Evolutionary conservation across 2,113 vertebrate genomes (phyloP).

Genomic region (Pluvianellus socialis): DNA sequence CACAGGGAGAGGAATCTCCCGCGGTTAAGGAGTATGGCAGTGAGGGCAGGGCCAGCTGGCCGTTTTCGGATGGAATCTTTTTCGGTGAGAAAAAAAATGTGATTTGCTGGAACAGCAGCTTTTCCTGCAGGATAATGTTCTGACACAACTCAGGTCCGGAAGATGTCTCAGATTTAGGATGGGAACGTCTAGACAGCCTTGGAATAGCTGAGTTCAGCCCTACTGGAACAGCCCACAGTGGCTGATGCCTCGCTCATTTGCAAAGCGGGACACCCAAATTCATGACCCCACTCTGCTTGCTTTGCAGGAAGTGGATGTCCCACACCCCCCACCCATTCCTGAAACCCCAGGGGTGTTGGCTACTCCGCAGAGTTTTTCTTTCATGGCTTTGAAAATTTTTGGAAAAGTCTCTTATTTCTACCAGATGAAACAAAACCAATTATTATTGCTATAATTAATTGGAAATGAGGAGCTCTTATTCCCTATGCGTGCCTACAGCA

Average conservation of each 20-base stretch:
- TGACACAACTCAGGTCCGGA: not conserved
- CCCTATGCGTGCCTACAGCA: not conserved
- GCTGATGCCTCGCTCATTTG: not conserved
- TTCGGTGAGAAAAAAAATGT: not conserved
- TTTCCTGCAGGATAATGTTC: not conserved
- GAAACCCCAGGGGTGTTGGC: not conserved
- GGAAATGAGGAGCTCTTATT: not conserved
- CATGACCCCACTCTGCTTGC: not conserved
- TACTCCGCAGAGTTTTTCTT: not conserved
- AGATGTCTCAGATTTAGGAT: not conserved
- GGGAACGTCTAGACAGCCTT: not conserved
- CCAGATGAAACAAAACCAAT: not conserved
- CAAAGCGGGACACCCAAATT: not conserved
- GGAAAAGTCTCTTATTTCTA: not conserved
- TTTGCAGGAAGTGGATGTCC: not conserved
- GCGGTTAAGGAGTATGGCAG: not conserved
- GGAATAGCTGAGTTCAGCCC: not conserved
- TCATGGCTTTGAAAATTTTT: not conserved
- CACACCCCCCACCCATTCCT: not conserved
- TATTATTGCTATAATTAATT: not conserved
- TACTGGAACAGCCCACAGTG: not conserved
- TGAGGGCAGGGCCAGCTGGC: not conserved
- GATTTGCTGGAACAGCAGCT: not conserved
- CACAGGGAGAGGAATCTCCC: not conserved
- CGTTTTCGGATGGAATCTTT: not conserved